A percentile compares a stretch with the other conserved stretches of the same genome.
Conservation (phyloP, 2,113 vertebrate genomes). For the Odontesthes bonariensis region DNA sequence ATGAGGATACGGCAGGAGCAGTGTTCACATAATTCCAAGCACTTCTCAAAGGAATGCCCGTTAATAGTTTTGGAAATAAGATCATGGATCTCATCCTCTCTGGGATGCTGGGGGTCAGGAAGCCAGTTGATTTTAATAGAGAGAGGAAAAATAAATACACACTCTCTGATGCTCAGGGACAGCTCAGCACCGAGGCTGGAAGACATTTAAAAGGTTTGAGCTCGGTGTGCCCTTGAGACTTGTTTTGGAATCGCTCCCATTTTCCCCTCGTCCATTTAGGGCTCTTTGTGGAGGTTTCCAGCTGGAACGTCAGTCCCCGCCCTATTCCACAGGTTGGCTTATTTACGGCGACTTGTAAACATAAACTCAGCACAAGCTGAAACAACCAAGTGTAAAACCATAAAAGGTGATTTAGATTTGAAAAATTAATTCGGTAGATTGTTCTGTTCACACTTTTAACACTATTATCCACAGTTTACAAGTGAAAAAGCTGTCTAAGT, state of each 20-base stretch:
- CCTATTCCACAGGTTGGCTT: constrained; percentile 47
- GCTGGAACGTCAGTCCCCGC: constrained; percentile 48
- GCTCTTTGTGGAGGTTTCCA: constrained; percentile 58
- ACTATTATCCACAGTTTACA: neutral
- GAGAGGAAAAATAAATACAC: constrained; percentile 40
- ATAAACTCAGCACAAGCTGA: neutral
- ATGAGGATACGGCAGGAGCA: constrained; percentile 45
- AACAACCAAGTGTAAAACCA: neutral
- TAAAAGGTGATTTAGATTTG: neutral
- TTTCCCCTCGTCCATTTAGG: constrained; percentile 66
- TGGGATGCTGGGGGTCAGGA: constrained; percentile 48
- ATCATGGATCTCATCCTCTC: constrained; percentile 34
- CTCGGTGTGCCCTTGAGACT: constrained; percentile 32
- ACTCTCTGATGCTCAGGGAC: constrained; percentile 30
- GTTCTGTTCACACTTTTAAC: neutral
- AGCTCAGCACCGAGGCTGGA: constrained; percentile 19
- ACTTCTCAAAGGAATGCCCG: constrained; percentile 34
- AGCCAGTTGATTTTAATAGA: constrained; percentile 52
- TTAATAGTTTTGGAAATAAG: constrained; percentile 54
- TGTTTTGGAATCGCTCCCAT: constrained; percentile 64
- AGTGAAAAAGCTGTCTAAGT: constrained; percentile 10
- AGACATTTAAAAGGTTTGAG: constrained; percentile 52
- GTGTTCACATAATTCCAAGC: constrained; percentile 20
- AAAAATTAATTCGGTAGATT: neutral
- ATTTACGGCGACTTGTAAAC: constrained; percentile 52